A percentile compares a stretch with the other conserved stretches of the same genome.
Evolutionary conservation across 2,888 invertebrate species (phyloP).

Genomic region (Nebria brevicollis): DNA sequence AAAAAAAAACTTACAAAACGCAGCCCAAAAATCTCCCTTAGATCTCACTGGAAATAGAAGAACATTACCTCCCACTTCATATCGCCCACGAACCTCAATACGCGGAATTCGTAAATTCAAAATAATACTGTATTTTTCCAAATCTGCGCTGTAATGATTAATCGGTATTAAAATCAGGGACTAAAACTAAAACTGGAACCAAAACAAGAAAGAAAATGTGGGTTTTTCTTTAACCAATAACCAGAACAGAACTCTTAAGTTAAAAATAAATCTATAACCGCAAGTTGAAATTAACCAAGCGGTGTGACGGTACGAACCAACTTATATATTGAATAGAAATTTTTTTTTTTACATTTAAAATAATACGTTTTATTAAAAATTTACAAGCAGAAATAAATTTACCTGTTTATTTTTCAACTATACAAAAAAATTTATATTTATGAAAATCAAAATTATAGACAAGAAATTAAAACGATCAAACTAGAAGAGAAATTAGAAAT

Average conservation of each 20-base stretch:
- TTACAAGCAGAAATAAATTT: too few relatives aligned
- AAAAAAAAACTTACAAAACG: conserved; percentile 72
- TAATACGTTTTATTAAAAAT: too few relatives aligned
- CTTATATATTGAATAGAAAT: too few relatives aligned
- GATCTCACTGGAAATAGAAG: conserved; percentile 81
- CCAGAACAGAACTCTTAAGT: background rate
- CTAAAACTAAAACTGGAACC: background rate
- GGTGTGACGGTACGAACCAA: too few relatives aligned
- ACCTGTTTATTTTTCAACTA: background rate
- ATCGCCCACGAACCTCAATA: conserved; percentile 78
- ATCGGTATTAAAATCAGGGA: too few relatives aligned
- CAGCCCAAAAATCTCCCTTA: conserved; percentile 83
- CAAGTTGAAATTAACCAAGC: background rate
- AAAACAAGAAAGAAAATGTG: background rate
- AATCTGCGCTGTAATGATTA: conserved; percentile 65
- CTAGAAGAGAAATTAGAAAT: background rate
- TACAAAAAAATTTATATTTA: background rate
- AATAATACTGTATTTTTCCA: conserved; percentile 71
- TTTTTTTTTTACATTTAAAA: too few relatives aligned
- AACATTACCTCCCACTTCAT: conserved; percentile 82
- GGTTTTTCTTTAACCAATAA: background rate
- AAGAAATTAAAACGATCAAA: background rate
- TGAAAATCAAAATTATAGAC: background rate
- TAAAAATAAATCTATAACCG: background rate
- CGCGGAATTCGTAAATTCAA: conserved; percentile 72